Evolutionary conservation across 1,140 invertebrate genomes (phyloP), one percentile per base, ranked within the genome.

Genomic region (Stenopsyche tienmushanensis): DNA sequence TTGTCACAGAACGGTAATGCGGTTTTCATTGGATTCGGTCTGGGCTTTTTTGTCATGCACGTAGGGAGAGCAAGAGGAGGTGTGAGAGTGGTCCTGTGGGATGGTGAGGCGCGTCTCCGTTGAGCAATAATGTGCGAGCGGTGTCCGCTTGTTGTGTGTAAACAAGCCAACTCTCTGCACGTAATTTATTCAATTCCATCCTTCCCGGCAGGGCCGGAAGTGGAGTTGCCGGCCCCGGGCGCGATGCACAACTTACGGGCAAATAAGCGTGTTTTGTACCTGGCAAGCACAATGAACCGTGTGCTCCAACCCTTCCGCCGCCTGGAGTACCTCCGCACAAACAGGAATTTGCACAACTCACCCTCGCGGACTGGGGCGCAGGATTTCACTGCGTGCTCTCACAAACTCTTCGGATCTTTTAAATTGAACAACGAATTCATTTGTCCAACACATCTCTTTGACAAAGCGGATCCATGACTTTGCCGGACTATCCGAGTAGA

Each of bases 131-230:
- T 39, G 34, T n/a, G 7, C 34, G 34, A 39, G 34, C 34, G 7
- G 34, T 7, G 7, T 39, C 34, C 18, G 44, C 18, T 47, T 34
- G 29, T 34, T 34, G 57, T 45, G 39, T 60, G 57, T 47, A 60
- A 60, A 60, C 57, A 60, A 60, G 20, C n/a, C 42, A 24, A 21
- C 34, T 57, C 21, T n/a, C 34, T 44, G n/a, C n/a, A n/a, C 44
- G 42, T 60, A 60, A 60, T 60, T 60, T 60, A 60, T 60, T 60
- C 57, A 60, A 60, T 47, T 60, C 42, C 42, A 23, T 44, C 13
- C 54, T 44, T 41, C n/a, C 54, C 15, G 21, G 25, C 21, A 3
- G 24, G 3, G 15, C 29, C 54, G 57, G 57, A 60, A 60, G 23
- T 44, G 41, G 34, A 20, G 24, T n/a, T n/a, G n/a, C n/a, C n/a